Evolutionary conservation across 2,888 invertebrate genomes (phyloP).

Genomic region (Athalia circularis): DNA sequence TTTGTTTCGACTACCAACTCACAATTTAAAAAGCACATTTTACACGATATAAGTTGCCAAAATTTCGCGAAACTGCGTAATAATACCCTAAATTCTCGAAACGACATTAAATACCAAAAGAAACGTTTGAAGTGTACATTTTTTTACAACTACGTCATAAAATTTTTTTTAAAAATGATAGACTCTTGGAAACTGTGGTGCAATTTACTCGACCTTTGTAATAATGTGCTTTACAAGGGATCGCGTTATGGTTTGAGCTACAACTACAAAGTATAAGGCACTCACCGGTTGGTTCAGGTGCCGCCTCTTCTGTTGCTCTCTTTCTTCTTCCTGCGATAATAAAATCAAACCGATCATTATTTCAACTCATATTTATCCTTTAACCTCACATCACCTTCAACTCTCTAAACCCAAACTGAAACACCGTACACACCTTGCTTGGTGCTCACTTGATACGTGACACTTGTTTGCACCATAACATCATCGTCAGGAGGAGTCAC

Average conservation of each 20-base stretch:
- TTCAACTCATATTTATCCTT: not conserved
- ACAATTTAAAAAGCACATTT: no score
- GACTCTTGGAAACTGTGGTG: constrained; percentile 18
- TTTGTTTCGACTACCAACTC: no score
- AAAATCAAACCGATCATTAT: constrained; percentile 28
- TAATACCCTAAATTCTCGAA: no score
- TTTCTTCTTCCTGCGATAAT: constrained; percentile 66
- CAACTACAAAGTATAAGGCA: not conserved
- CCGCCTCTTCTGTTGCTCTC: constrained; percentile 60
- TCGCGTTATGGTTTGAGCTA: not conserved
- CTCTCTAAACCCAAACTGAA: not conserved
- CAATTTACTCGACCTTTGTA: constrained; percentile 8
- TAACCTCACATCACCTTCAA: not conserved
- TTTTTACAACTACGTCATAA: not conserved
- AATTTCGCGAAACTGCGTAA: no score
- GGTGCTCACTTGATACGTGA: constrained; percentile 86
- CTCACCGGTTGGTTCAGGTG: constrained; percentile 62
- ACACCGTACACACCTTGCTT: constrained; percentile 74
- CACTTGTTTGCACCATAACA: constrained; percentile 86
- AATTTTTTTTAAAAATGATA: not conserved
- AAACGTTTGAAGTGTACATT: not conserved
- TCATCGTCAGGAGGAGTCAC: constrained; percentile 73
- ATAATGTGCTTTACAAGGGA: constrained; percentile 10
- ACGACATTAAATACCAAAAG: not conserved
- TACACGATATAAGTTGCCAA: no score